phyloP scores from a whole-genome alignment of 2,888 invertebrate genomes.

The Lasius fuliginosus region DNA sequence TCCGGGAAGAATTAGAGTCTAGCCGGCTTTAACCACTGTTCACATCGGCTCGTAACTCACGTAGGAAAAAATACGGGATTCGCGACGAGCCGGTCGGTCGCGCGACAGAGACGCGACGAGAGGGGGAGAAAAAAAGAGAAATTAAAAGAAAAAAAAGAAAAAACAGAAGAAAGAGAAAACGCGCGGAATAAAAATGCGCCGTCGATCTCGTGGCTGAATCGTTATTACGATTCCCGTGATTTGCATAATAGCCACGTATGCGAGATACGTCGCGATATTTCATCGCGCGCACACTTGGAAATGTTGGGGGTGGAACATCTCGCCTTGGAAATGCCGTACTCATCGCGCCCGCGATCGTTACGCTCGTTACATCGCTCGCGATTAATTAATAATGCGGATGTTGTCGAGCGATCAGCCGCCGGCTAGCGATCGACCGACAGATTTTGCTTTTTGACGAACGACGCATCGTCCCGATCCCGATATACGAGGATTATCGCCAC shows the following conservation, averaged over 20 bases:
- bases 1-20: slow-evolving; percentile 79
- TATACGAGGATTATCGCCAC: background rate
- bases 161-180: background rate
- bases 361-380: slow-evolving; percentile 38
- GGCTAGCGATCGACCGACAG: slow-evolving; percentile 36
- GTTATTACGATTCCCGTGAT: slow-evolving; percentile 74
- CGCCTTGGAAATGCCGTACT: slow-evolving; percentile 45
- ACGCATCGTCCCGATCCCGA: slow-evolving; percentile 11
- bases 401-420: slow-evolving; percentile 37
- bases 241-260: slow-evolving; percentile 69
- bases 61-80: slow-evolving; percentile 64
- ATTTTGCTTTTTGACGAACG: slow-evolving; percentile 29
- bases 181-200: slow-evolving; percentile 43
- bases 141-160: background rate
- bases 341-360: slow-evolving; percentile 34
- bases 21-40: slow-evolving; percentile 72
- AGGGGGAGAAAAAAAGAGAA: background rate
- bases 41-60: slow-evolving; percentile 69
- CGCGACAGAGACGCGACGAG: slow-evolving; percentile 18
- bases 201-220: slow-evolving; percentile 57
- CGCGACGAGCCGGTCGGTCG: slow-evolving; percentile 59
- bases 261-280: slow-evolving; percentile 68
- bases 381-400: slow-evolving; percentile 54
- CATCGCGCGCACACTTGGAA: slow-evolving; percentile 54
- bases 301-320: slow-evolving; percentile 57